phyloP scores from a whole-genome alignment of 2,888 invertebrate genomes.

The Stenichneumon culpator region DNA sequence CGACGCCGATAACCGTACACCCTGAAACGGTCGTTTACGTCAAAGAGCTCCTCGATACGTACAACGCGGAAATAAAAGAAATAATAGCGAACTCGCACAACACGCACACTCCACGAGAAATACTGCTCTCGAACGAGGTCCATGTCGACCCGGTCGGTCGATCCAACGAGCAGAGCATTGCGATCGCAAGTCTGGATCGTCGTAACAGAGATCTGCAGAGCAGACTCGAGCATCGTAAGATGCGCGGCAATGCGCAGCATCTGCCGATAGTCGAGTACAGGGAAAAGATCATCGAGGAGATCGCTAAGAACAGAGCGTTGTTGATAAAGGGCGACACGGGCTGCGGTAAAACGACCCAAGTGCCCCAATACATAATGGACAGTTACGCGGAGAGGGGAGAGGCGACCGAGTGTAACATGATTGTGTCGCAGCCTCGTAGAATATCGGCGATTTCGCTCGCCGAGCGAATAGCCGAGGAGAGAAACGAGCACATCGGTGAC shows the following conservation, averaged over 20 bases:
- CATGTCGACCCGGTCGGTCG: slow-evolving; percentile 63
- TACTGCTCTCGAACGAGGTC: slow-evolving; percentile 13
- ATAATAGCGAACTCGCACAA: slow-evolving; percentile 31
- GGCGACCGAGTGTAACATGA: slow-evolving; percentile 86
- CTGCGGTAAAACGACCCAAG: slow-evolving; percentile 91
- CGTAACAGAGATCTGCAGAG: slow-evolving; percentile 50
- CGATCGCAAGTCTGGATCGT: not conserved
- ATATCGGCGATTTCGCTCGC: slow-evolving; percentile 90
- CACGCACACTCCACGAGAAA: slow-evolving; percentile 13
- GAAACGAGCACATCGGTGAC: slow-evolving; percentile 89
- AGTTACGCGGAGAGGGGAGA: slow-evolving; percentile 83
- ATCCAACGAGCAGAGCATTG: not conserved
- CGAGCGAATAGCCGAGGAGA: slow-evolving; percentile 88
- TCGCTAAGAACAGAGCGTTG: slow-evolving; percentile 86
- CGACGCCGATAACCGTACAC: slow-evolving; percentile 82
- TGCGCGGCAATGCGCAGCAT: not conserved
- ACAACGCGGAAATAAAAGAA: slow-evolving; percentile 79
- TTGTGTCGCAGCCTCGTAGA: slow-evolving; percentile 90
- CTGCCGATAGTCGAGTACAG: slow-evolving; percentile 78
- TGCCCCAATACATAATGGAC: slow-evolving; percentile 89
- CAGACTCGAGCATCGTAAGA: slow-evolving; percentile 29
- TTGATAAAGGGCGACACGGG: slow-evolving; percentile 91
- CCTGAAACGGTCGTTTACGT: slow-evolving; percentile 84
- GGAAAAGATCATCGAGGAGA: slow-evolving; percentile 86
- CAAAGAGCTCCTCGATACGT: slow-evolving; percentile 85